Conservation (phyloP, 2,888 invertebrate genomes). For the Eledona agricola region DNA sequence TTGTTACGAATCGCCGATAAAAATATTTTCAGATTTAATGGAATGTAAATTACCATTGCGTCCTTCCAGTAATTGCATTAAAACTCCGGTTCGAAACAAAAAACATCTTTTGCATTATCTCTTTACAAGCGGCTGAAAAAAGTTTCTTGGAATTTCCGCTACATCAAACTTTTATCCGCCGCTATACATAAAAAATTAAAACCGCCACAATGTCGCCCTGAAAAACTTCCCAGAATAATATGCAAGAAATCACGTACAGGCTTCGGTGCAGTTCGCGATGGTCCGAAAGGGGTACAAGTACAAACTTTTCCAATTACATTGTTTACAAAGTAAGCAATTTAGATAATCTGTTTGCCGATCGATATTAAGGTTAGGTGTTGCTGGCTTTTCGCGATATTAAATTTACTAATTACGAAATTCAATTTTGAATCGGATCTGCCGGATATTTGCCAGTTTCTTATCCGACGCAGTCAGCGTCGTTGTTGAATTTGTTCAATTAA, state of each 20-base stretch:
- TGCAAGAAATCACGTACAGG: too few species aligned
- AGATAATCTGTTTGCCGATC: slow-evolving; percentile 59
- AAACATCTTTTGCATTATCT: slow-evolving; percentile 39
- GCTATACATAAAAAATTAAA: slow-evolving; percentile 19
- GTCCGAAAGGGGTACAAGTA: slow-evolving; percentile 43
- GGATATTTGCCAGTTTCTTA: slow-evolving; percentile 51
- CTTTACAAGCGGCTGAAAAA: slow-evolving; percentile 26
- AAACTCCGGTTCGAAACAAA: slow-evolving; percentile 32
- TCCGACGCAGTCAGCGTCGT: slow-evolving; percentile 16
- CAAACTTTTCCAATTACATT: slow-evolving; percentile 59
- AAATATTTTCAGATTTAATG: slow-evolving; percentile 25
- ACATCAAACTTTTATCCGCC: slow-evolving; percentile 17
- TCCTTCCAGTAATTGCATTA: slow-evolving; percentile 31
- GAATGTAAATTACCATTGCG: slow-evolving; percentile 28
- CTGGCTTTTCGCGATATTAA: slow-evolving; percentile 53
- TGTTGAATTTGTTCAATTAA: too few species aligned
- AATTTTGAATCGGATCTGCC: slow-evolving; percentile 49
- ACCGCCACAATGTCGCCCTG: background rate
- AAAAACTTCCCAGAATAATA: slow-evolving; percentile 21
- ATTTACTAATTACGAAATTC: slow-evolving; percentile 53
- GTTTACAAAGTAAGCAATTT: slow-evolving; percentile 60
- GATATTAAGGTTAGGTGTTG: slow-evolving; percentile 55
- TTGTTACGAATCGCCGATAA: slow-evolving; percentile 8
- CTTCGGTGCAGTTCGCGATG: slow-evolving; percentile 34
- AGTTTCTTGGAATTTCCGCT: slow-evolving; percentile 24